Evolutionary conservation across 2,113 vertebrate genomes (phyloP), one percentile per base, ranked within the genome.

Genomic region (Vidua chalybeata): DNA sequence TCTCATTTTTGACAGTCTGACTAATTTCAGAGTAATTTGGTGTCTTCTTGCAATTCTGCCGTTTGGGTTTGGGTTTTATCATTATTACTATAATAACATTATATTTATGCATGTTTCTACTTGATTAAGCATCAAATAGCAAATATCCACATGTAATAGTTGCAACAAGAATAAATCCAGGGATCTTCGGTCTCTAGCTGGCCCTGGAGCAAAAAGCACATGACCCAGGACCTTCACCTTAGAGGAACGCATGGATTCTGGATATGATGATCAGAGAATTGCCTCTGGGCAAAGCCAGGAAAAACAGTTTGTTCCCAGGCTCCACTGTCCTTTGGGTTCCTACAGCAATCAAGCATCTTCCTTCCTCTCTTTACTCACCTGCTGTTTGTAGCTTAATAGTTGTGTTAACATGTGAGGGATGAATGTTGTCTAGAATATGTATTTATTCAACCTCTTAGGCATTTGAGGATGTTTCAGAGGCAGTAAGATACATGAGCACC

Each of bases 1-100:
- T 93, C 61, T 96, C 72, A 75, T 92, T 97, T 96, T 92, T 92
- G 63, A 75, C 74, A 78, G 68, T 48, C 52, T 85, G 82, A 86
- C 67, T 96, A 90, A 94, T 93, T 96, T 89, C 83, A 90, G 75
- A 27, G 33, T 90, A 90, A 90, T 89, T 80, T 31, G 22, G 7
- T 80, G 59, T 81, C 61, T 73, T 93, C 81, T 88, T n/a, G 39
- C 52, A 56, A 52, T 79, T 88, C 92, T 80, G 31, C 54, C 1
- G 0, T 69, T 89, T 77, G 54, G 2, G 0, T 69, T 89, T 77
- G 54, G 2, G 16, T 66, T 87, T 86, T 90, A 83, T 72, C 75
- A 39, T 91, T 90, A 80, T 90, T 93, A 75, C 86, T 84, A 23
- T 87, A 91, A 93, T 96, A 93, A 86, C 17, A 71, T 73, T 55